A percentile compares a stretch with the other conserved stretches of the same genome.
phyloP scores from a whole-genome alignment of 1,140 invertebrate genomes.

The Hycleus cichorii region DNA sequence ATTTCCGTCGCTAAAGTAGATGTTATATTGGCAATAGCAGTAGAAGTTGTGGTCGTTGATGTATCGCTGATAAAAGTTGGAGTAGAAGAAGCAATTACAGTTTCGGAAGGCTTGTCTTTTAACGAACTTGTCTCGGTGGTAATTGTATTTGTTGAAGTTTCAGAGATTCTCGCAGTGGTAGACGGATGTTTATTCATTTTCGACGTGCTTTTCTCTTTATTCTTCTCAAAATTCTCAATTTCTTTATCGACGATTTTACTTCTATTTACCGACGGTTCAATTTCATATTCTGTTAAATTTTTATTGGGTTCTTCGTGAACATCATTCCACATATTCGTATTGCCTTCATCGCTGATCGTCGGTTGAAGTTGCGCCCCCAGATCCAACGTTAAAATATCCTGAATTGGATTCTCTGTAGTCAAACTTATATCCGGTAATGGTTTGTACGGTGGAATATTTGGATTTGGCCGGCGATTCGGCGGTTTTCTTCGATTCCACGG shows the following conservation, averaged over 20 bases:
- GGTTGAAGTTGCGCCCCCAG: conserved; percentile 31
- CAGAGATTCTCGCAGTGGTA: background rate
- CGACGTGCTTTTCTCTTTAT: conserved; percentile 34
- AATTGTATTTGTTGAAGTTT: background rate
- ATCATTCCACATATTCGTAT: conserved; percentile 9
- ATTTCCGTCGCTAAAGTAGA: background rate
- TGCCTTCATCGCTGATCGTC: conserved; percentile 11
- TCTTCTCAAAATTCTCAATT: conserved; percentile 33
- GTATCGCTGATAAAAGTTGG: background rate
- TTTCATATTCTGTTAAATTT: conserved; percentile 11
- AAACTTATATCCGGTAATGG: conserved; percentile 42
- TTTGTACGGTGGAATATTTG: conserved; percentile 49
- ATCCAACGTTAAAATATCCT: conserved; percentile 38
- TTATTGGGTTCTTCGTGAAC: conserved; percentile 13
- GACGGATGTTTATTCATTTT: conserved; percentile 30
- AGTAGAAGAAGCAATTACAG: background rate
- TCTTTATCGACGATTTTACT: conserved; percentile 18
- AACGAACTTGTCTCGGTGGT: background rate
- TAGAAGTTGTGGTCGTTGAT: background rate
- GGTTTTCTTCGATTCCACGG: conserved; percentile 53
- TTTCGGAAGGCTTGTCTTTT: conserved; percentile 9
- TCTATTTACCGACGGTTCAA: background rate
- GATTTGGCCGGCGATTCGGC: conserved; percentile 36
- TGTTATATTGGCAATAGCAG: background rate
- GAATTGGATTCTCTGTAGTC: conserved; percentile 33